Percentiles rank a stretch among this genome's conserved stretches.
phyloP scores from a whole-genome alignment of 2,113 vertebrate species.

The Phalacrocorax carbo region DNA sequence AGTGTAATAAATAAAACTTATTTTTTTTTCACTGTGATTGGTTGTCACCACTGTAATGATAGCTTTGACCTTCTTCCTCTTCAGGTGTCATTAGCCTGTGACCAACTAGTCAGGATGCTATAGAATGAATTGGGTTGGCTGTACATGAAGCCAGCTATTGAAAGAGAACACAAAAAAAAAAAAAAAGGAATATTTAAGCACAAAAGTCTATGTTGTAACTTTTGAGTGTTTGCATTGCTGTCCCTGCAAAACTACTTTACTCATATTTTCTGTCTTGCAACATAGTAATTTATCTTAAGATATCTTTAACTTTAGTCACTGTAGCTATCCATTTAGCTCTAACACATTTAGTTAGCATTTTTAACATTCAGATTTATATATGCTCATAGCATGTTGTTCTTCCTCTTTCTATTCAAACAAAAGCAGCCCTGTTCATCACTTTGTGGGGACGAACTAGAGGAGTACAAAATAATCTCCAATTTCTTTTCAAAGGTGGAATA shows the following conservation, averaged over 20 bases:
- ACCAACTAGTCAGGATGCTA: slow-evolving; percentile 62
- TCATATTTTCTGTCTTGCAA: neutral
- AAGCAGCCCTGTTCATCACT: neutral
- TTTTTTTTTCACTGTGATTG: slow-evolving; percentile 75
- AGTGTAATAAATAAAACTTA: slow-evolving; percentile 82
- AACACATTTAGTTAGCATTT: neutral
- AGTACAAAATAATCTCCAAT: neutral
- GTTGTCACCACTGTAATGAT: slow-evolving; percentile 77
- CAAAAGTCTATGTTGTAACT: neutral
- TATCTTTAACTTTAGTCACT: neutral
- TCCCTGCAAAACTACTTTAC: neutral
- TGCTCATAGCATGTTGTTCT: neutral
- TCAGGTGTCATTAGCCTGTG: slow-evolving; percentile 72
- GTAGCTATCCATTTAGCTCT: neutral
- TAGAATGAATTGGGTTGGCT: slow-evolving; percentile 28
- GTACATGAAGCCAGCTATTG: slow-evolving; percentile 8
- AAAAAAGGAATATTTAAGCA: neutral
- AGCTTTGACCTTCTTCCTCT: slow-evolving; percentile 80
- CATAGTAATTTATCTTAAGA: neutral
- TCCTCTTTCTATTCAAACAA: neutral
- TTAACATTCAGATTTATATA: neutral
- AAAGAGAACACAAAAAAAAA: neutral
- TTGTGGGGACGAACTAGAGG: neutral
- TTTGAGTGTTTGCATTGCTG: neutral
- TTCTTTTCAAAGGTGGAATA: neutral